These are phyloP conservation scores for Conomelus anceps DNA, from an alignment of 2,888 invertebrate species.

Conservation along the genomic window DNA sequence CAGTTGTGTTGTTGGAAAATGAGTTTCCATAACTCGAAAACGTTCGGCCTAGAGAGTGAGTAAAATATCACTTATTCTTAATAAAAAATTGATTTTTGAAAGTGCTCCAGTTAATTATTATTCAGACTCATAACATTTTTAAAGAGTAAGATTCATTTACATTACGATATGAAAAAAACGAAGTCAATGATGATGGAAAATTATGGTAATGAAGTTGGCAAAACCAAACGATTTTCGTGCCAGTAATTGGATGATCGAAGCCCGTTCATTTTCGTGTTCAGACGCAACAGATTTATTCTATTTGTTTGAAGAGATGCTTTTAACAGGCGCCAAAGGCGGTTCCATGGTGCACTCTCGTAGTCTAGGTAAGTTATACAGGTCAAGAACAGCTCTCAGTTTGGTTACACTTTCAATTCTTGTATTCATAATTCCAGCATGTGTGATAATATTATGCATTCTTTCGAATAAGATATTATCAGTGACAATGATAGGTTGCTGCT, in stretches of 20 bases:
- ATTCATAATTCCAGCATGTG: background rate
- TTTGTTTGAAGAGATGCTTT: background rate
- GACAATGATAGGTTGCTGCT: background rate
- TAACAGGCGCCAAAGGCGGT: background rate
- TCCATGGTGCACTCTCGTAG: background rate
- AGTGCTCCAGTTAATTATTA: too few relatives aligned
- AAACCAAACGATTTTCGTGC: background rate
- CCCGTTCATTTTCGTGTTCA: background rate
- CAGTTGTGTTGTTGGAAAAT: background rate
- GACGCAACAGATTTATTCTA: background rate
- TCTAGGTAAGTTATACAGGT: background rate
- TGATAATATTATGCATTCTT: background rate
- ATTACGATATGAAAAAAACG: background rate
- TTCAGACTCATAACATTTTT: background rate
- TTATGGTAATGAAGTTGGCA: background rate
- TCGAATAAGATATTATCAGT: background rate
- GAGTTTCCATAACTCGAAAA: too few relatives aligned
- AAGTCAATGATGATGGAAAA: background rate
- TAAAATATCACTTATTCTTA: too few relatives aligned
- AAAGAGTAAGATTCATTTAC: background rate
- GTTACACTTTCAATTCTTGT: background rate
- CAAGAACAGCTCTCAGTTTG: background rate
- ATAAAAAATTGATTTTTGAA: too few relatives aligned
- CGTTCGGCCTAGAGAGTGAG: too few relatives aligned
- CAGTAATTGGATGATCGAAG: background rate